Conservation (phyloP, 1,140 invertebrate species). For the Pogonognathellus flavescens region DNA sequence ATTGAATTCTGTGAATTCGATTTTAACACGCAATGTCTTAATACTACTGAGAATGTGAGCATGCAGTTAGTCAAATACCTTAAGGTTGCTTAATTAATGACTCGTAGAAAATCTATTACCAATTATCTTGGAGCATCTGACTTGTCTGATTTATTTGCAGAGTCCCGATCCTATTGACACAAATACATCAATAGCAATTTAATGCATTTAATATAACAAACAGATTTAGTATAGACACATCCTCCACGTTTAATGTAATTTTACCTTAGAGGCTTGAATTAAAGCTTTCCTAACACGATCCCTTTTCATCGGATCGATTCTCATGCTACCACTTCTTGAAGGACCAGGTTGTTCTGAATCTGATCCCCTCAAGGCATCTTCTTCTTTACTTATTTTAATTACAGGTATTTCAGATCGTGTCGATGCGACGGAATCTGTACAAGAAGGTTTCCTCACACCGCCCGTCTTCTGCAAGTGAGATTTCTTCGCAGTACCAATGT, state of each 20-base stretch:
- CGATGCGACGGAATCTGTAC: constrained; percentile 64
- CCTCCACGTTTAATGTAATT: not conserved
- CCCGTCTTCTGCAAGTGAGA: constrained; percentile 13
- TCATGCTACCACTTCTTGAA: not conserved
- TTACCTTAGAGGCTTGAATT: constrained; percentile 56
- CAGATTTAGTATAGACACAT: not conserved
- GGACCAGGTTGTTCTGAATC: not conserved
- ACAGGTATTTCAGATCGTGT: constrained; percentile 67
- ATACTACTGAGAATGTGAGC: too few species aligned
- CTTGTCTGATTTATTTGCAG: not conserved
- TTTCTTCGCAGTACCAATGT: constrained; percentile 9
- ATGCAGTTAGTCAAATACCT: too few species aligned
- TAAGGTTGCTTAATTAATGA: not conserved
- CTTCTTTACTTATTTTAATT: constrained; percentile 67
- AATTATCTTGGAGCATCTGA: constrained; percentile 19
- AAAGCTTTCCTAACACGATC: constrained; percentile 51
- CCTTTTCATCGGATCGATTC: constrained; percentile 52
- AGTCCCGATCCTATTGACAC: not conserved
- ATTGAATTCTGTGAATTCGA: too few species aligned
- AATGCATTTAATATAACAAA: not conserved
- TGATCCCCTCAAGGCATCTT: constrained; percentile 19
- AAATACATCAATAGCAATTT: not conserved
- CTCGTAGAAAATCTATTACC: constrained; percentile 34
- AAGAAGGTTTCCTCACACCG: constrained; percentile 61
- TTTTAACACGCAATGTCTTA: too few species aligned